phyloP scores from a whole-genome alignment of 2,888 invertebrate species.

The Euproctis similis region DNA sequence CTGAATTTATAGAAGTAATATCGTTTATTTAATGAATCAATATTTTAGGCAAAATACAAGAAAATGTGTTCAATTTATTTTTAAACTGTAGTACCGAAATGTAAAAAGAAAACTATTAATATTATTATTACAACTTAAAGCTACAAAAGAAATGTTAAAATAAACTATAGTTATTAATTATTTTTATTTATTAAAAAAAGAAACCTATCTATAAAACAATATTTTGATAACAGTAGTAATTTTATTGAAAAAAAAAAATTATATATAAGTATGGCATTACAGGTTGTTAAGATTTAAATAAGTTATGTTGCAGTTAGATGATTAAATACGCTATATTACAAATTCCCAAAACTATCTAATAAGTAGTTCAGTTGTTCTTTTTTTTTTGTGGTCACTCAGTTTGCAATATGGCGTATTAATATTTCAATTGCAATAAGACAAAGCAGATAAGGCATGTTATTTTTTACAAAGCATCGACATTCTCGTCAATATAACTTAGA shows the following conservation, averaged over 20 bases:
- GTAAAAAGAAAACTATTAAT: conserved; percentile 25
- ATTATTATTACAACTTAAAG: conserved; percentile 34
- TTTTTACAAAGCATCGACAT: conserved; percentile 45
- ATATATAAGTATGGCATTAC: conserved; percentile 23
- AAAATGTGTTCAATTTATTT: too few species aligned
- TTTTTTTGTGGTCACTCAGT: neutral
- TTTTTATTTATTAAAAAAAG: too few species aligned
- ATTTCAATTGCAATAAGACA: conserved; percentile 6
- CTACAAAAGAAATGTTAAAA: too few species aligned
- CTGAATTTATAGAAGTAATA: conserved; percentile 30
- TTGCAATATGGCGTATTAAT: neutral
- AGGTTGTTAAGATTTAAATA: conserved; percentile 24
- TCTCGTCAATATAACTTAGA: too few species aligned
- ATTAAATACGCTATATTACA: neutral
- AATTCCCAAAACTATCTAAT: too few species aligned
- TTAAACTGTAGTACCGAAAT: conserved; percentile 19
- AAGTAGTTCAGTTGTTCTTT: too few species aligned
- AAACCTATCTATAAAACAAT: conserved; percentile 25
- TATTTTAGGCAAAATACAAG: conserved; percentile 55
- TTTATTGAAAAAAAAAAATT: conserved; percentile 21
- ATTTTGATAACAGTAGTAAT: conserved; percentile 30
- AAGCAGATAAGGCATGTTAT: conserved; percentile 31
- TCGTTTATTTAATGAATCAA: conserved; percentile 51
- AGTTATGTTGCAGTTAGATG: conserved; percentile 4
- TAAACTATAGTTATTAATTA: too few species aligned